Conservation (phyloP, 2,797 vertebrate species). For the Esox lucius region DNA sequence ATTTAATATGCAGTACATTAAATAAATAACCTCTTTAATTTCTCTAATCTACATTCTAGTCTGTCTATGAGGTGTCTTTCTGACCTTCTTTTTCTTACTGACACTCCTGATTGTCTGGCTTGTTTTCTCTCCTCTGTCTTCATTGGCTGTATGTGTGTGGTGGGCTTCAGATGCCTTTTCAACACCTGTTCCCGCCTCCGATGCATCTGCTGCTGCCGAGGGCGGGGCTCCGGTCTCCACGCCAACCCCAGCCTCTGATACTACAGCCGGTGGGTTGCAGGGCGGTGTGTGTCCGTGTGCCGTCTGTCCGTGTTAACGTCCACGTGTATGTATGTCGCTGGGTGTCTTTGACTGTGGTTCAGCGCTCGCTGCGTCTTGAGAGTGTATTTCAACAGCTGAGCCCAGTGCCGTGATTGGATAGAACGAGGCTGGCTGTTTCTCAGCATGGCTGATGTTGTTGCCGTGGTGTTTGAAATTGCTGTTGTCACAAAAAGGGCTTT, state of each 20-base stretch:
- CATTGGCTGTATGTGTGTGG: slow-evolving; percentile 21
- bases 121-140: not conserved
- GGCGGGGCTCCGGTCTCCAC: slow-evolving; percentile 79
- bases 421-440: not conserved
- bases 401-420: slow-evolving; percentile 19
- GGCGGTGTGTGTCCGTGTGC: slow-evolving; percentile 21
- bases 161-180: slow-evolving; percentile 86
- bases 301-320: slow-evolving; percentile 48
- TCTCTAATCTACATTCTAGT: not conserved
- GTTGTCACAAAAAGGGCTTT: too few relatives aligned
- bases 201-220: slow-evolving; percentile 85
- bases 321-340: slow-evolving; percentile 6
- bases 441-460: slow-evolving; percentile 45
- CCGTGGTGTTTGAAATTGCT: slow-evolving; percentile 43
- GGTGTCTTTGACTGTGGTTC: slow-evolving; percentile 10
- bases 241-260: slow-evolving; percentile 71
- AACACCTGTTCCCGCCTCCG: slow-evolving; percentile 85
- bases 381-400: not conserved
- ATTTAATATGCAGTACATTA: not conserved
- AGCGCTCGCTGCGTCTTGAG: not conserved
- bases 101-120: slow-evolving; percentile 18
- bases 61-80: not conserved
- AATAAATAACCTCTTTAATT: not conserved
- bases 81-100: not conserved
- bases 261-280: slow-evolving; percentile 93